Base-by-base conservation (phyloP, 2,113 vertebrate species). In the Aythya baeri region DNA sequence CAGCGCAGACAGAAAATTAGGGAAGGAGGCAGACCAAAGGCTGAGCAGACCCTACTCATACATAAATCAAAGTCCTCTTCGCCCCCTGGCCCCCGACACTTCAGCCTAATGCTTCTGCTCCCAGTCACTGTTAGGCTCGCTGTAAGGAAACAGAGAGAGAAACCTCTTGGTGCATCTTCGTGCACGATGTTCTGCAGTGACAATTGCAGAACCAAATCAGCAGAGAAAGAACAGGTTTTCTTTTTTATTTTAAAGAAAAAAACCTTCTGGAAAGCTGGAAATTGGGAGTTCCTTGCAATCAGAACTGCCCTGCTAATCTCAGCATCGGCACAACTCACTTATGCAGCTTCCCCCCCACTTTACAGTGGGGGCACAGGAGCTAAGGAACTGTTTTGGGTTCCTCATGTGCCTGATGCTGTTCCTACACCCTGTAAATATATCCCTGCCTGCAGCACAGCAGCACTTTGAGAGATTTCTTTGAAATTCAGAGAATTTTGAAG, bases 291-390 rank as follows among this genome's bases (percentile, higher is more conserved):
- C 62, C 52, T 62, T 9, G 23, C 49, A 14, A 25, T 29, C 32
- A 57, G 55, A 66, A 59, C 17, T 3, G 0, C 12, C 14, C 23
- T 32, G 38, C 31, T 73, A 7, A 81, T n/a, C 31, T 13, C 44
- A 17, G 11, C 0, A 8, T 9, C 59, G 46, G 74, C 75, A 38
- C 27, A 72, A 17, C 32, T 55, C 44, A 29, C 32, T 41, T 31
- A 8, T 34, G 32, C 31, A 50, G 61, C 20, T 54, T 49, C 31
- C 13, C 17, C 36, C 17, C 52, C 3, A 5, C 49, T 25, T 87
- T 36, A 9, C 16, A 3, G 0, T 8, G 10, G 36, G 49, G 18
- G 32, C 0, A 2, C 9, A 1, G 0, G 38, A 27, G 34, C 36
- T 14, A 22, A 46, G 72, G 34, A 29, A n/a, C 1, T 3, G 11